Base-by-base conservation (phyloP, 2,113 vertebrate genomes). In the Otus sunia region DNA sequence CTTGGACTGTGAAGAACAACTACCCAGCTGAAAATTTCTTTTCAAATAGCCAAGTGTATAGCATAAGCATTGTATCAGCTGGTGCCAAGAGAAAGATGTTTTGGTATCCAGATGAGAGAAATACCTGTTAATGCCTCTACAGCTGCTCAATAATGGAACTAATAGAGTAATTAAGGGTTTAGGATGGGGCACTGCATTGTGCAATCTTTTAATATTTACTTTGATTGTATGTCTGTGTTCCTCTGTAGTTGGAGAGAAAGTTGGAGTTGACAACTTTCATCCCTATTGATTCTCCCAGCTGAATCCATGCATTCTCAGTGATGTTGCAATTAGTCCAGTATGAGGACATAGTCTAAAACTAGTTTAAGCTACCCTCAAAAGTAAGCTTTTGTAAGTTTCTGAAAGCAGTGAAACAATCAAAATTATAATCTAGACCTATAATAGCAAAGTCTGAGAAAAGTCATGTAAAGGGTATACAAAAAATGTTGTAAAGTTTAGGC, bases 121-220 rank as follows among this genome's bases (percentile, higher is more conserved):
- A 71, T 85, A 23, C 6, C 14, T 49, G 8, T 56, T 66, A 77
- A 45, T 87, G 21, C 12, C 10, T 72, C 36, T 62, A 36, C 32
- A 81, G 20, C 71, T 78, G 18, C 12, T 92, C 41, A 74, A 7
- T 81, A 84, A 87, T 45, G 14, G 73, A 85, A 81, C 34, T 49
- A 81, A 81, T 58, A 21, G 34, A 69, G 39, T 49, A 59, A 64
- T 84, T 73, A 52, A 69, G 11, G 7, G 6, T 69, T 91, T 52
- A 53, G 12, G 20, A 53, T 32, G 19, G 30, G 12, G 25, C 0
- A 0, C 11, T 90, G 23, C 49, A 50, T 21, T 94, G 10, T 52
- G 11, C 12, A 72, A 2, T 60, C 25, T 82, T 82, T 64, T 49
- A 67, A 22, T 60, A 69, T 82, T 74, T 86, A 12, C 22, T 56